Evolutionary conservation across 2,797 vertebrate species (phyloP).

Genomic region (Anas georgica): DNA sequence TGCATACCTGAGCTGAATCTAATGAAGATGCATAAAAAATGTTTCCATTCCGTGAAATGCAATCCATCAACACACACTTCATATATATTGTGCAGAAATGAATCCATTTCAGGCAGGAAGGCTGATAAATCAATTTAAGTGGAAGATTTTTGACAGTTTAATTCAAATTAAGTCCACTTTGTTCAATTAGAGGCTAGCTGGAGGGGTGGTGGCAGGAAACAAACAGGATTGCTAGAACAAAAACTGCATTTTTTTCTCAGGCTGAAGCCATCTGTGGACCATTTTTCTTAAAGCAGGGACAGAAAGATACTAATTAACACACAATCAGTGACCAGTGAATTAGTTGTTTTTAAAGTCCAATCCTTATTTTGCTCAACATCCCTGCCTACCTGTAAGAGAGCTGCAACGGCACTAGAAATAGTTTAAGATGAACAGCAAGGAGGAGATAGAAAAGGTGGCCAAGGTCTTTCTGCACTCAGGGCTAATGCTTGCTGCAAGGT

Average conservation of each 20-base stretch:
- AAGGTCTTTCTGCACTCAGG: not conserved
- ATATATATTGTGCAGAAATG: constrained; percentile 69
- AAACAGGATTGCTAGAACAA: constrained; percentile 51
- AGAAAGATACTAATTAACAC: constrained; percentile 67
- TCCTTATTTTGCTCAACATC: constrained; percentile 35
- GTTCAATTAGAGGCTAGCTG: constrained; percentile 75
- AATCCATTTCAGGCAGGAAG: constrained; percentile 71
- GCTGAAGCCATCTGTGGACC: constrained; percentile 40
- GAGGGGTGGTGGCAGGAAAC: constrained; percentile 56
- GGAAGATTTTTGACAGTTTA: constrained; percentile 79
- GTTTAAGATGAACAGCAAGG: not conserved
- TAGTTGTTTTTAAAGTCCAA: constrained; percentile 32
- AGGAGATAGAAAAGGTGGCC: not conserved
- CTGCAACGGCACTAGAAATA: not conserved
- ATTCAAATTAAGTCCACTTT: constrained; percentile 81
- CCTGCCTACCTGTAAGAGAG: constrained; percentile 18
- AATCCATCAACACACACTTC: constrained; percentile 71
- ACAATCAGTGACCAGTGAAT: constrained; percentile 48
- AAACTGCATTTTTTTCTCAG: constrained; percentile 55
- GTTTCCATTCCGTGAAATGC: constrained; percentile 61
- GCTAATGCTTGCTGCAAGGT: not conserved
- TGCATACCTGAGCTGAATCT: constrained; percentile 54
- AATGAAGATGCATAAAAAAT: constrained; percentile 64
- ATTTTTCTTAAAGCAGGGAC: constrained; percentile 60
- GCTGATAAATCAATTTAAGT: constrained; percentile 80